These are phyloP conservation scores for Rhinolophus ferrumequinum DNA, from an alignment of 2,113 vertebrate species.

Conservation along the genomic window DNA sequence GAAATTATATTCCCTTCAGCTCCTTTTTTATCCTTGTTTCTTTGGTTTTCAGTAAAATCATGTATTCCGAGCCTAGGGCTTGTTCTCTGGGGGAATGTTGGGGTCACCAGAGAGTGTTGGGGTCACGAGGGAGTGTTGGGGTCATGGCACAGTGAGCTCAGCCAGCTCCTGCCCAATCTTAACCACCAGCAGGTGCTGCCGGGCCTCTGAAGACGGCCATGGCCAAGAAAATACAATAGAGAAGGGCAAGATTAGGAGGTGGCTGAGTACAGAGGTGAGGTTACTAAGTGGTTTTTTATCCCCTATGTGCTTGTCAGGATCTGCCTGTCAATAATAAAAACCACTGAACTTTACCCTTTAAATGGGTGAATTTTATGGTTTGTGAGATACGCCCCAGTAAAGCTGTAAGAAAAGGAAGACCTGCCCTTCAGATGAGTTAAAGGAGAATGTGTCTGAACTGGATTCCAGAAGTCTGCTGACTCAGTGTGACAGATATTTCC, in stretches of 20 bases:
- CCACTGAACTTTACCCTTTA: constrained; percentile 52
- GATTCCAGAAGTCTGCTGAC: background rate
- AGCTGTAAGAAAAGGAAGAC: background rate
- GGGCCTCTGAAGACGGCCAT: background rate
- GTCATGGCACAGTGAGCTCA: background rate
- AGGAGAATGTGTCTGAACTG: background rate
- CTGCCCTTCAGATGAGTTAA: background rate
- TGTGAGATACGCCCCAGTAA: constrained; percentile 43
- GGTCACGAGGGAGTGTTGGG: background rate
- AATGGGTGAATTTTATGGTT: constrained; percentile 29
- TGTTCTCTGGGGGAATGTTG: background rate
- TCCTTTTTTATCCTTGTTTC: background rate
- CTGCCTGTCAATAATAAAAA: constrained; percentile 37
- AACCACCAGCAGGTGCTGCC: background rate
- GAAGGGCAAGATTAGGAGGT: rapidly evolving
- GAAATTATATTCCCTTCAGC: background rate
- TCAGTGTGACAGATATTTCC: background rate
- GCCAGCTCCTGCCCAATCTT: background rate
- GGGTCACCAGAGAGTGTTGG: too few relatives aligned
- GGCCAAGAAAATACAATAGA: background rate
- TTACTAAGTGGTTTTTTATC: background rate
- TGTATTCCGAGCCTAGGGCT: background rate
- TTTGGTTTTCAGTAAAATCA: constrained; percentile 3
- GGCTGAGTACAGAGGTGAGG: background rate
- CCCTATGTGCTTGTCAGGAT: background rate